These are phyloP conservation scores for Nycticebus coucang DNA, from an alignment of 2,113 vertebrate species.

Conservation along the genomic window DNA sequence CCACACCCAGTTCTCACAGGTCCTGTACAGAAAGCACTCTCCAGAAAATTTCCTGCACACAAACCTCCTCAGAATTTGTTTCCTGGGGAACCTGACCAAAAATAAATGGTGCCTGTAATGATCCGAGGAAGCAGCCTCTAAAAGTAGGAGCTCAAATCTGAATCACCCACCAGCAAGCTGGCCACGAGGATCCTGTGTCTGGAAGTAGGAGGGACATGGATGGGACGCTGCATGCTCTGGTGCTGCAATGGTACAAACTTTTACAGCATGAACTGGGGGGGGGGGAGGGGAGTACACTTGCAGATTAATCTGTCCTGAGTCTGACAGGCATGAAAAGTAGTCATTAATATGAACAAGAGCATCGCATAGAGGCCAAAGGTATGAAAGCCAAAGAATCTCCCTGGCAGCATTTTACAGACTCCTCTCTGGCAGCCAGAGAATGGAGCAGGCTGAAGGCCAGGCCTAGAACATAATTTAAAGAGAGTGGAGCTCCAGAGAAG, in stretches of 20 bases:
- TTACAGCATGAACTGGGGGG: not conserved
- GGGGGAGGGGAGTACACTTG: not conserved
- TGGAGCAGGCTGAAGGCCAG: not conserved
- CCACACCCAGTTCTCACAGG: not conserved
- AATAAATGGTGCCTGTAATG: conserved; percentile 46
- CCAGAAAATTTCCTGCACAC: conserved; percentile 30
- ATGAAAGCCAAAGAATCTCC: not conserved
- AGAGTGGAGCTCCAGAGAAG: not conserved
- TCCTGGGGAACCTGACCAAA: conserved; percentile 64
- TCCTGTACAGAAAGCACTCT: not conserved
- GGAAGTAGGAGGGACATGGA: not conserved
- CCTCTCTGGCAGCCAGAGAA: not conserved
- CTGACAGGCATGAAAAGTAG: not conserved
- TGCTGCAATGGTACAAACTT: not conserved
- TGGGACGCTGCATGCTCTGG: not conserved
- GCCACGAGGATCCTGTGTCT: not conserved
- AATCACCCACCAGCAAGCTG: conserved; percentile 54
- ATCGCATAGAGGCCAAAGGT: not conserved
- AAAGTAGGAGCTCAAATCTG: conserved; percentile 57
- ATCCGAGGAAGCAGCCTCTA: conserved; percentile 38
- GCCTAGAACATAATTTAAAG: not conserved
- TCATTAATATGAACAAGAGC: not conserved
- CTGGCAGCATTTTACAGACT: not conserved
- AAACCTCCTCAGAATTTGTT: conserved; percentile 37
- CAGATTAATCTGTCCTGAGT: not conserved